Base-by-base conservation (phyloP, 1,140 invertebrate genomes). In the Gonioctena quinquepunctata region DNA sequence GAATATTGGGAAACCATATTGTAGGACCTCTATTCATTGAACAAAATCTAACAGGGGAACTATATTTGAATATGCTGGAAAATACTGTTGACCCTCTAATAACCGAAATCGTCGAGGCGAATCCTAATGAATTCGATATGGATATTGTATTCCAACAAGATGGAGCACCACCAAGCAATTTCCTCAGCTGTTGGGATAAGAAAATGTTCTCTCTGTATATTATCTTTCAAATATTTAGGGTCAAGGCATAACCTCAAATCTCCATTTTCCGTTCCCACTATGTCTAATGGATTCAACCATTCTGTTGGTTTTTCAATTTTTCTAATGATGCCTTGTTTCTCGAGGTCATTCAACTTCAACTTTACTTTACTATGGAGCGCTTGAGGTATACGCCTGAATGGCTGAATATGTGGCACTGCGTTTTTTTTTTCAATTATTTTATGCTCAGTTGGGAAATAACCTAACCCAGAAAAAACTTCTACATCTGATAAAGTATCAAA, bases 101-200 rank as follows among this genome's bases (percentile, higher is more conserved):
- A n/a, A n/a, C n/a, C n/a, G n/a, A n/a, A n/a, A n/a, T n/a, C n/a
- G n/a, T n/a, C n/a, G n/a, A n/a, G n/a, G n/a, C n/a, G n/a, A n/a
- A n/a, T n/a, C n/a, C n/a, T n/a, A n/a, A n/a, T n/a, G n/a, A n/a
- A n/a, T n/a, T n/a, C n/a, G n/a, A n/a, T n/a, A n/a, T n/a, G n/a
- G n/a, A n/a, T n/a, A n/a, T n/a, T n/a, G n/a, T n/a, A n/a, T n/a
- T n/a, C n/a, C n/a, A n/a, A n/a, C n/a, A n/a, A n/a, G n/a, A n/a
- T n/a, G n/a, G n/a, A n/a, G n/a, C n/a, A n/a, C n/a, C n/a, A n/a
- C n/a, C n/a, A n/a, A 60, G 67, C 67, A 54, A 69, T 69, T 27
- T 74, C 65, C 73, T 80, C 72, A 2, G 72, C 65, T 2, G 72
- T 72, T 6, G 78, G 76, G 8, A 78, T 68, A 22, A 68, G 63